Evolutionary conservation across 92 coral and sea anemone genomes (phyloP), one percentile per base, ranked within the genome.

Genomic region (Porites cylindrica): DNA sequence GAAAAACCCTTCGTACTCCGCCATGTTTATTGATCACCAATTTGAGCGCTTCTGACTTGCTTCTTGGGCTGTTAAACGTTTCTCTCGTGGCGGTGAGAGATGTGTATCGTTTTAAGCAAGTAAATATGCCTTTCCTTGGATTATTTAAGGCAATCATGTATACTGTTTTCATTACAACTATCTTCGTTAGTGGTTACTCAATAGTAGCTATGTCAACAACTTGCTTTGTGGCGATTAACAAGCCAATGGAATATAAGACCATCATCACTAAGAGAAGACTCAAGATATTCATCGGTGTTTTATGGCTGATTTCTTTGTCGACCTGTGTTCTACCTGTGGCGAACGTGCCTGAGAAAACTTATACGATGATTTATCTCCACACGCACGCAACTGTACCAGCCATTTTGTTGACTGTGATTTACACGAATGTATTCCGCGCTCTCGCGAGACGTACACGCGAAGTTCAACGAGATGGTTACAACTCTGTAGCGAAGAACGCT

Each of bases 381-480:
- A 91, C 91, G 12, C 94, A 91, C 80, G 91, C 84, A 1, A 58
- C 94, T 6, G 17, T 91, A 11, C 94, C 94, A 1, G 70, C 85
- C 19, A 50, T 91, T 14, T 72, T 79, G 69, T 58, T 91, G 64
- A 87, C 94, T 2, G 78, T 77, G 1, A 54, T 91, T 14, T 91
- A 91, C 72, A 52, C 53, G 14, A 59, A 76, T 1, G 89, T 91
- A 38, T 88, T 83, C 16, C 82, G 79, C 60, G 87, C 88, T 3
- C 84, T 88, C 53, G 83, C 83, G 66, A 82, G 78, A 79, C 83
- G 87, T 21, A 78, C 77, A 1, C 88, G 74, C 14, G 83, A 67
- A 12, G 82, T 88, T 20, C 79, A 88, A 32, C 8, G 32, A 4
- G 65, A 10, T 0, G 87, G 87, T 0, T 62, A 83, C 18, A 29